A percentile compares a stretch with the other conserved stretches of the same genome.
phyloP scores from a whole-genome alignment of 2,113 vertebrate genomes.

The Pseudorasbora parva region DNA sequence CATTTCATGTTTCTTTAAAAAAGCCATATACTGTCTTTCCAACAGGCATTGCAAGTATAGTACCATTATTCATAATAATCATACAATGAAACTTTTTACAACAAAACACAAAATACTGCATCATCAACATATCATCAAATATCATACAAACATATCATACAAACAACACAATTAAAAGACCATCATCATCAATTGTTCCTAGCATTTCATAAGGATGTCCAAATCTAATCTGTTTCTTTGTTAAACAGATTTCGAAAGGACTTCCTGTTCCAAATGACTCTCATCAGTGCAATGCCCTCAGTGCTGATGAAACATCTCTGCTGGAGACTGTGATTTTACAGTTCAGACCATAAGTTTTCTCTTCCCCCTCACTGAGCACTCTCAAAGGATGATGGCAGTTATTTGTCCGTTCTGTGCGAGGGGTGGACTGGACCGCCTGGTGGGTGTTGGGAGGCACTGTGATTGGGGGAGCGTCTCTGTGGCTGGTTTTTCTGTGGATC shows the following conservation, averaged over 20 bases:
- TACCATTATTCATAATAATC: background rate
- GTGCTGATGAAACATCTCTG: constrained; percentile 36
- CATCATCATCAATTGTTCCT: background rate
- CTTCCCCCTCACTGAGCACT: background rate
- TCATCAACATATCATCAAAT: background rate
- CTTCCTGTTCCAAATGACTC: constrained; percentile 36
- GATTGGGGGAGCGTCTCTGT: background rate
- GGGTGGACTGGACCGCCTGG: background rate
- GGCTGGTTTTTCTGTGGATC: constrained; percentile 43
- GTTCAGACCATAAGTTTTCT: constrained; percentile 29
- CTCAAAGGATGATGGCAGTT: constrained; percentile 27
- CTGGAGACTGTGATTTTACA: constrained; percentile 31
- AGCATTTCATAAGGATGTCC: background rate
- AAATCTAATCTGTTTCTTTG: constrained; percentile 8
- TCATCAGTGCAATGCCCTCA: constrained; percentile 24
- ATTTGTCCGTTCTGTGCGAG: constrained; percentile 23
- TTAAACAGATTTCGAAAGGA: constrained; percentile 7
- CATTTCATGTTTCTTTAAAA: too few species aligned
- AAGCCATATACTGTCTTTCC: too few species aligned
- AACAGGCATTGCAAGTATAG: background rate
- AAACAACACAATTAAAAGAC: constrained; percentile 19
- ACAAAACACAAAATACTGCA: constrained; percentile 7
- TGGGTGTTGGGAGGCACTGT: constrained; percentile 5
- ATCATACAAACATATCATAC: background rate
- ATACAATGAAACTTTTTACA: background rate